phyloP scores from a whole-genome alignment of 2,797 vertebrate genomes.

The Distichodus sexfasciatus region DNA sequence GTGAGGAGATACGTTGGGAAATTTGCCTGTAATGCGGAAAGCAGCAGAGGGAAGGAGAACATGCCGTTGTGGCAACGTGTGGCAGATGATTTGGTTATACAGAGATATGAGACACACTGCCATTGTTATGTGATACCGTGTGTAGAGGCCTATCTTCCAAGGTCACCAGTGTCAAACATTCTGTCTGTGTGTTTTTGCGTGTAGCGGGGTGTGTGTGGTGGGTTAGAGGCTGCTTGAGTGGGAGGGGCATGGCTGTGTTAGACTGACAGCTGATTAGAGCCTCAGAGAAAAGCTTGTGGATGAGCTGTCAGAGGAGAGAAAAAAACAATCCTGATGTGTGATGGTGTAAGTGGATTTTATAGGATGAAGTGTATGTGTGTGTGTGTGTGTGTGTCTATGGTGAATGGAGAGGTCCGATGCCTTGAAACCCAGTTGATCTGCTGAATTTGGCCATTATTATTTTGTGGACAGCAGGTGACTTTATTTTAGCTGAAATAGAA shows the following conservation, averaged over 20 bases:
- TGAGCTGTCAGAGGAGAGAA: not conserved
- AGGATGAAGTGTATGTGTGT: constrained; percentile 5
- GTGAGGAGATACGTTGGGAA: not conserved
- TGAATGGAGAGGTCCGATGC: too few relatives aligned
- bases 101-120: not conserved
- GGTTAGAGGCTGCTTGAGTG: not conserved
- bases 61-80: not conserved
- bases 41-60: not conserved
- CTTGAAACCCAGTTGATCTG: not conserved
- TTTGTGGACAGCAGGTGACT: not conserved
- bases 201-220: not conserved
- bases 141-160: not conserved
- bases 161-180: not conserved
- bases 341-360: constrained; percentile 3
- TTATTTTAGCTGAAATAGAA: too few relatives aligned
- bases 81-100: constrained; percentile 16
- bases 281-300: not conserved
- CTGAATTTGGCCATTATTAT: not conserved
- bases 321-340: not conserved
- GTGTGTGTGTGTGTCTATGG: not conserved
- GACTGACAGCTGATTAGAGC: constrained; percentile 9
- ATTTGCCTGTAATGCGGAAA: not conserved
- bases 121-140: not conserved
- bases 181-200: not conserved
- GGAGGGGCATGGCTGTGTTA: constrained; percentile 18